Conservation (phyloP, 2,888 invertebrate genomes). For the Parnassius mnemosyne region DNA sequence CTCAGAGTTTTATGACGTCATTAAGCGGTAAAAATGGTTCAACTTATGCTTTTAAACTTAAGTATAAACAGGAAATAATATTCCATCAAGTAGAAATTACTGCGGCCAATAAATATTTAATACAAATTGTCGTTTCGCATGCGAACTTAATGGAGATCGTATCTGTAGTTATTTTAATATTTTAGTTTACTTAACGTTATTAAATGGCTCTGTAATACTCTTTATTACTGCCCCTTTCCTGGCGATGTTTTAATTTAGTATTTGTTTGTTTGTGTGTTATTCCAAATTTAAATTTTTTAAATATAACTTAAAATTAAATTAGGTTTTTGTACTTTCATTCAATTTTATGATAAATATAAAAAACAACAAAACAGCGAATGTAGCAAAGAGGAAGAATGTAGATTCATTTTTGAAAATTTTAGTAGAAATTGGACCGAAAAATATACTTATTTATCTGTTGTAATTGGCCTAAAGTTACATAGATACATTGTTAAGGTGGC, state of each 20-base stretch:
- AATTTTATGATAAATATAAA: no score
- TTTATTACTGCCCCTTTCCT: conserved; percentile 14
- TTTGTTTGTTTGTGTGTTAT: background rate
- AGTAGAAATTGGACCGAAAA: no score
- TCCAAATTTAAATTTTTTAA: background rate
- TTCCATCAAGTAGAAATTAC: conserved; percentile 10
- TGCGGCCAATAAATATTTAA: conserved; percentile 28
- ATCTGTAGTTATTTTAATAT: conserved; percentile 27
- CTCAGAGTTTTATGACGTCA: no score
- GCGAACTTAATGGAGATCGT: conserved; percentile 27
- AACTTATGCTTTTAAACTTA: background rate
- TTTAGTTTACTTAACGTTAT: conserved; percentile 28
- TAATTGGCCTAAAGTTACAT: no score
- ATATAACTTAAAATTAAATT: background rate
- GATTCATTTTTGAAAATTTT: no score
- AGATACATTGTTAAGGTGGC: no score
- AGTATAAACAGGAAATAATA: conserved; percentile 2
- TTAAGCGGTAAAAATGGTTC: no score
- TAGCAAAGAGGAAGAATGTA: no score
- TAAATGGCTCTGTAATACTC: conserved; percentile 12
- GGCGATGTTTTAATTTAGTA: conserved; percentile 19
- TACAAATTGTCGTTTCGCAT: conserved; percentile 31
- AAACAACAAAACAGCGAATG: no score
- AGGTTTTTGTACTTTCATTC: no score
- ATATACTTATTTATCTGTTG: no score